Evolutionary conservation across 2,797 vertebrate species (phyloP).

Genomic region (Bradypodion ventrale): DNA sequence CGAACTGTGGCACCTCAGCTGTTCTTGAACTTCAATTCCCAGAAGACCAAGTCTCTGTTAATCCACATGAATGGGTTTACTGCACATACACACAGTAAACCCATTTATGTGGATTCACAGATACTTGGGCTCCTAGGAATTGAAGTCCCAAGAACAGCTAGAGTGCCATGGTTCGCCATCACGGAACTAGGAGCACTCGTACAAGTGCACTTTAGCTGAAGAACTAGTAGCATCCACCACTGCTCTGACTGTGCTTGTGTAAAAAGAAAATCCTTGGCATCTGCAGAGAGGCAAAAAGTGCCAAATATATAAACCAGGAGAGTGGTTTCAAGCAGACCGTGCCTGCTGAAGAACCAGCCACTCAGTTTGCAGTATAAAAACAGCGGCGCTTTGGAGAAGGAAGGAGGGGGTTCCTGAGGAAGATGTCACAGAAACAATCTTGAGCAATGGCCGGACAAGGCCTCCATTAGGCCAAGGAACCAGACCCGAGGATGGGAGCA

Average conservation of each 20-base stretch:
- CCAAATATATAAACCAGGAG: constrained; percentile 40
- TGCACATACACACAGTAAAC: too few species aligned
- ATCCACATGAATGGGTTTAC: too few species aligned
- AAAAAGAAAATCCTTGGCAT: constrained; percentile 66
- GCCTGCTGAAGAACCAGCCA: constrained; percentile 42
- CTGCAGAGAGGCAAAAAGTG: constrained; percentile 41
- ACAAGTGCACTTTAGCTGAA: constrained; percentile 25
- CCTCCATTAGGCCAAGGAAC: constrained; percentile 32
- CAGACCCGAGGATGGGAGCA: constrained; percentile 49
- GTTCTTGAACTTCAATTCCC: too few species aligned
- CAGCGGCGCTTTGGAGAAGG: constrained; percentile 48
- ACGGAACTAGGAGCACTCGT: constrained; percentile 17
- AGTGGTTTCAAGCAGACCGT: constrained; percentile 58
- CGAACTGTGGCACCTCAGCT: too few species aligned
- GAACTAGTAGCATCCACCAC: constrained; percentile 47
- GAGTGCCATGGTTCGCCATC: too few species aligned
- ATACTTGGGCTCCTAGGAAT: too few species aligned
- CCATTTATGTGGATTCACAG: too few species aligned
- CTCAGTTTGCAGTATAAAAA: constrained; percentile 49
- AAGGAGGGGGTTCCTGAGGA: constrained; percentile 62
- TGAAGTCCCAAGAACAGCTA: too few species aligned
- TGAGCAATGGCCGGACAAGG: constrained; percentile 38
- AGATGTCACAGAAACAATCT: constrained; percentile 62
- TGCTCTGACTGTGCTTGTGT: constrained; percentile 39
- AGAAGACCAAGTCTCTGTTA: too few species aligned